phyloP scores from a whole-genome alignment of 30 jellyfish, hydroid and myxozoan genomes.

The Hydractinia symbiolongicarpus region DNA sequence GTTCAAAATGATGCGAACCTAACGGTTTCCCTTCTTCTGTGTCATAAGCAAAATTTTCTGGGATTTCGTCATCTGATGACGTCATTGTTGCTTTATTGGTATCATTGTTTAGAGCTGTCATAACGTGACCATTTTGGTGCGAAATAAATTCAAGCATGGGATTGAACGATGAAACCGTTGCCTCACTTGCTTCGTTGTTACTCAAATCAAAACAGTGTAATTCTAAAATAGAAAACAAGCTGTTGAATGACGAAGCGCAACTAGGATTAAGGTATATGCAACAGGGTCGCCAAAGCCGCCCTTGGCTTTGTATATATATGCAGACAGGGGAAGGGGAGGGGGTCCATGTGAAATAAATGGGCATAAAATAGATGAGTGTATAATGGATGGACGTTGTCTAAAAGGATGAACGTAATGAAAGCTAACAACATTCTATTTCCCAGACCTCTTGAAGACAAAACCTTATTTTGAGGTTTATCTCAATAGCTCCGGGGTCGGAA shows the following conservation, averaged over 20 bases:
- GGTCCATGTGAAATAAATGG: too few species aligned
- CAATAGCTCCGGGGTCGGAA: too few species aligned
- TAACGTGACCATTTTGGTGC: slow-evolving; percentile 40
- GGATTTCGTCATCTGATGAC: not conserved
- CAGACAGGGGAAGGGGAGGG: too few species aligned
- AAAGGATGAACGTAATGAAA: too few species aligned
- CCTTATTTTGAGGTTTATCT: too few species aligned
- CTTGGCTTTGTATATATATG: too few species aligned
- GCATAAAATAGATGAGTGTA: too few species aligned
- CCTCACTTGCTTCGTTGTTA: slow-evolving; percentile 49
- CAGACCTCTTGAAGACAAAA: too few species aligned
- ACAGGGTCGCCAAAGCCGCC: too few species aligned
- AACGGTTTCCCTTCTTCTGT: not conserved
- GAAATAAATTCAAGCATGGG: slow-evolving; percentile 91
- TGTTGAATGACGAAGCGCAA: not conserved
- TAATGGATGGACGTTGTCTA: too few species aligned
- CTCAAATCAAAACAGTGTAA: slow-evolving; percentile 72
- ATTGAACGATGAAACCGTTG: slow-evolving; percentile 50
- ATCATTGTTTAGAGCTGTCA: slow-evolving; percentile 16
- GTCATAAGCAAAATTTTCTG: not conserved
- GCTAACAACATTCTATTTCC: too few species aligned
- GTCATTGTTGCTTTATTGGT: not conserved
- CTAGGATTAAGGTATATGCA: too few species aligned
- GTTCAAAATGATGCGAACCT: slow-evolving; percentile 44
- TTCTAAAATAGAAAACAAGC: slow-evolving; percentile 25